Base-by-base conservation (phyloP, 2,113 vertebrate genomes). In the Chrysemys picta region DNA sequence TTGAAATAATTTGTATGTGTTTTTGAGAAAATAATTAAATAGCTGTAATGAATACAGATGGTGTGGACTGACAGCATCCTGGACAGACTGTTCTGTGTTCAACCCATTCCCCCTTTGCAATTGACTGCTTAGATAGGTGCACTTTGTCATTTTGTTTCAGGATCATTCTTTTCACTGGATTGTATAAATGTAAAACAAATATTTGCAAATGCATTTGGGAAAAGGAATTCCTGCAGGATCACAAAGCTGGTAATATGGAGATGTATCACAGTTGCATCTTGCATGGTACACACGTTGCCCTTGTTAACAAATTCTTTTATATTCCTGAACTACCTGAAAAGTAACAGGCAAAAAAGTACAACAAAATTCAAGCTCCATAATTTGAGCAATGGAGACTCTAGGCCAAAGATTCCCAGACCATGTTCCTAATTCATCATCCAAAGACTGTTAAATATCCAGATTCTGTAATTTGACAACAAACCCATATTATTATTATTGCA, bases 11-110 rank as follows among this genome's bases (percentile, higher is more conserved):
- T 93, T 76, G 1, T 86, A 83, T 89, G 1, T 84, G 91, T 78
- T 91, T 93, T 92, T 56, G 59, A 49, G 56, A 87, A 89, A 96
- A 85, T 84, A 85, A 94, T 91, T 94, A 96, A 95, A 88, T 96
- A 88, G 91, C 89, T 94, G 87, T 90, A 90, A 89, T 85, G 82
- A 95, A 72, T 95, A 93, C 12, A 95, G 81, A 91, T 92, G 72
- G 72, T 62, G 22, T 10, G n/a, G 78, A 24, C 80, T 88, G 82
- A 89, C 62, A 80, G 83, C 47, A 29, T 69, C 6, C 54, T 47
- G 75, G 45, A 35, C 54, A 81, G 87, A 45, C n/a, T 84, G 29
- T 47, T 96, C 88, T 59, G n/a, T 75, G 21, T 62, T 69, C 82
- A 62, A 13, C 90, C 93, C 87, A 35, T 86, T 95, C 93, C 75